Evolutionary conservation across 2,888 invertebrate genomes (phyloP).

Genomic region (Macrostomum cliftonense): DNA sequence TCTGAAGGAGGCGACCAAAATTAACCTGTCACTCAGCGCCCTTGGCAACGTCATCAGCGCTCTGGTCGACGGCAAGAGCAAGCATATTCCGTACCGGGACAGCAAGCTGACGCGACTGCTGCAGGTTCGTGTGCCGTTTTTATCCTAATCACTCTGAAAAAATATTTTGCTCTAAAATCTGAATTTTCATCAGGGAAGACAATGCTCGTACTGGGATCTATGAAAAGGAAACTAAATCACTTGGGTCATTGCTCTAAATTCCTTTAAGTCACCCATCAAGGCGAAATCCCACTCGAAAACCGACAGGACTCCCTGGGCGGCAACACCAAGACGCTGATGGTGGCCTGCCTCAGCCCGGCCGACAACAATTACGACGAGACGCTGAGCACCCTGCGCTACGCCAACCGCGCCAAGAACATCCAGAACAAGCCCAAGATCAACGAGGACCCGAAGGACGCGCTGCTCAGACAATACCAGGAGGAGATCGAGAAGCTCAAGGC

Average conservation of each 20-base stretch:
- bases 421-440: conserved; percentile 61
- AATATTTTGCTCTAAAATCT: no score
- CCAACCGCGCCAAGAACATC: conserved; percentile 66
- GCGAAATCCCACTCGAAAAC: background rate
- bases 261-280: background rate
- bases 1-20: conserved; percentile 69
- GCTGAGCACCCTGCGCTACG: conserved; percentile 56
- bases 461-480: conserved; percentile 61
- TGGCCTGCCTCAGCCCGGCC: conserved; percentile 63
- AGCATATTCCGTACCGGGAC: conserved; percentile 60
- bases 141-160: no score
- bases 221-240: no score
- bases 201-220: no score
- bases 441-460: conserved; percentile 73
- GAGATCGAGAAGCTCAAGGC: conserved; percentile 55
- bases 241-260: conserved; percentile 10
- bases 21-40: conserved; percentile 66
- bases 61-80: conserved; percentile 59
- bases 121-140: conserved; percentile 41
- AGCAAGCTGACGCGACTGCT: conserved; percentile 62
- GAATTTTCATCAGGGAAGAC: no score
- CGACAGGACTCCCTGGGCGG: conserved; percentile 45
- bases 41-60: conserved; percentile 74
- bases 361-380: conserved; percentile 66
- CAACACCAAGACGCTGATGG: conserved; percentile 71